phyloP scores from a whole-genome alignment of 2,888 invertebrate genomes.

The Lasioglossum figueresi region DNA sequence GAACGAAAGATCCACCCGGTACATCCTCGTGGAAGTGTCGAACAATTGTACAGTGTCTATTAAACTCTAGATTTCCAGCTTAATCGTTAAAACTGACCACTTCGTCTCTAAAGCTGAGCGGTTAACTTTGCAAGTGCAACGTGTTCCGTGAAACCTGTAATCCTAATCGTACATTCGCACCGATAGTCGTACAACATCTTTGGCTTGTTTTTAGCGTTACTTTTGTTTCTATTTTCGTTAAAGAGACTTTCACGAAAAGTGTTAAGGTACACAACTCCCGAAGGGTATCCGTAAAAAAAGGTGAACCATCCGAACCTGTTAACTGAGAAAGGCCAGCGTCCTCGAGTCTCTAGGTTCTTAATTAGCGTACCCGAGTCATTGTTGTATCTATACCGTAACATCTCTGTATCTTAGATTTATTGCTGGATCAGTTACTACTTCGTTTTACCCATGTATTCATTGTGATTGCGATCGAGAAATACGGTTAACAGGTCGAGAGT shows the following conservation, averaged over 20 bases:
- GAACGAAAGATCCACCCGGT: background rate
- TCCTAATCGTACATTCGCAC: background rate
- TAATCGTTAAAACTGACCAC: conserved; percentile 4
- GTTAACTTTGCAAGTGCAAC: background rate
- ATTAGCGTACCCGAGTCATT: background rate
- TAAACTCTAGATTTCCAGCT: conserved; percentile 2
- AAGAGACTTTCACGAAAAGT: background rate
- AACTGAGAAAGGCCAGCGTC: background rate
- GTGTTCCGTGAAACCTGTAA: background rate
- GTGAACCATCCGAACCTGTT: conserved; percentile 2
- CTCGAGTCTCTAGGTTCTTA: background rate
- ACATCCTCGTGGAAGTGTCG: background rate
- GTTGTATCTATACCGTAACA: background rate
- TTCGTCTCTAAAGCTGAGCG: conserved; percentile 10
- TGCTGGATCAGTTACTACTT: background rate
- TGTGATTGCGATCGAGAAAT: background rate
- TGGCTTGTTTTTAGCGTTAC: conserved; percentile 17
- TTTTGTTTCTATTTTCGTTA: background rate
- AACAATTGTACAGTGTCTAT: conserved; percentile 1
- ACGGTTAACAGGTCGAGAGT: background rate
- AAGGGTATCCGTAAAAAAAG: conserved; percentile 6
- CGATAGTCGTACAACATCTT: conserved; percentile 19
- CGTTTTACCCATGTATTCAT: background rate
- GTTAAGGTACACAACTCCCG: background rate
- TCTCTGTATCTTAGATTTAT: background rate